Base-by-base conservation (phyloP, 2,113 vertebrate species). In the Triplophysa dalaica region DNA sequence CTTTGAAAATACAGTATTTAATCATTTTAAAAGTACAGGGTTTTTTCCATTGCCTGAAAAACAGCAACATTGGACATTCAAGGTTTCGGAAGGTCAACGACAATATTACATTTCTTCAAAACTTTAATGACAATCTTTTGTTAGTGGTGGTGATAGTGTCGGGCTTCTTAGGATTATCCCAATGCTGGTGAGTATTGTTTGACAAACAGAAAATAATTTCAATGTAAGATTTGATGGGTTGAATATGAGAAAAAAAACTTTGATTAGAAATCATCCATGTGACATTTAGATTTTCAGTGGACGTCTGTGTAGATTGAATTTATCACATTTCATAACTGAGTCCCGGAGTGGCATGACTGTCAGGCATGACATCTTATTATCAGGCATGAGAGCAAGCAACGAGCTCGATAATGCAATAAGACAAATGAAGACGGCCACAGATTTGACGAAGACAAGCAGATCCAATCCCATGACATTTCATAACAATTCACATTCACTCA, bases 371-470 rank as follows among this genome's bases (percentile, higher is more conserved):
- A 78, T 84, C 68, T 77, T 78, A 80, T 77, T 77, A 78, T 81
- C 54, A 62, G 22, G 41, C 54, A 21, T 78, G 82, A 68, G 75
- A 62, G 69, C 16, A 48, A 81, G 52, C 64, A 21, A 60, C 52
- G 43, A 77, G 74, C 74, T 61, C 12, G 74, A 48, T 73, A 74
- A 81, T 80, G 61, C 54, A 77, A 77, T 77, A 81, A 54, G 62
- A 77, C 79, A 79, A 84, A 81, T 78, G 70, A 81, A 84, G 24
- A 72, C 14, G 58, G 58, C 65, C 79, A 75, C 65, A 77, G 58
- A 70, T 84, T 79, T 60, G 70, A 62, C 65, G 22, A 41, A 68
- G 76, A 64, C 75, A 50, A 75, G 50, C 70, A 75, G 64, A 61
- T 75, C 75, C 64, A 78, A 45, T 50, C 22, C 17, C 58, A 33